A percentile compares a stretch with the other conserved stretches of the same genome.
Conservation (phyloP, 2,888 invertebrate species). For the Perdita meconis region DNA sequence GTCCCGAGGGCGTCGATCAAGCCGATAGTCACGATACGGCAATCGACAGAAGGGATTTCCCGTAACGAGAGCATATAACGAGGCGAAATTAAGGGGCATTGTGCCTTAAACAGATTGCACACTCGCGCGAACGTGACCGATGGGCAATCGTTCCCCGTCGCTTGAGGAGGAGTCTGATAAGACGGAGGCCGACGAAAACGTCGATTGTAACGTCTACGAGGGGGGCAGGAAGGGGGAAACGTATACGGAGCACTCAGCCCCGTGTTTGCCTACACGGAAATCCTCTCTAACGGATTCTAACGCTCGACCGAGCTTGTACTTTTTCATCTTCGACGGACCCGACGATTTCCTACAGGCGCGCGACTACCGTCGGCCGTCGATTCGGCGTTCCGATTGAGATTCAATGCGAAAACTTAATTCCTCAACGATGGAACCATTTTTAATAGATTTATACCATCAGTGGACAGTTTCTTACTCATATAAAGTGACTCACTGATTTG, state of each 20-base stretch:
- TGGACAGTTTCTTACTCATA: too few relatives aligned
- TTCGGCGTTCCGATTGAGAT: background rate
- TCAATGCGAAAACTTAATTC: too few relatives aligned
- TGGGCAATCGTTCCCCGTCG: slow-evolving; percentile 54
- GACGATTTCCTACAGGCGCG: slow-evolving; percentile 51
- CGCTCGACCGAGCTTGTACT: slow-evolving; percentile 78
- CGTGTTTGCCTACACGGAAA: slow-evolving; percentile 84
- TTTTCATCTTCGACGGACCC: slow-evolving; percentile 73
- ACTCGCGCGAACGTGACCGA: slow-evolving; percentile 72
- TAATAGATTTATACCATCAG: too few relatives aligned
- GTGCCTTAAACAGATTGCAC: slow-evolving; percentile 76
- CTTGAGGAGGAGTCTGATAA: slow-evolving; percentile 69
- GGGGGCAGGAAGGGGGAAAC: slow-evolving; percentile 71
- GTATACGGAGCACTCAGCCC: slow-evolving; percentile 77
- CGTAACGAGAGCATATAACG: slow-evolving; percentile 67
- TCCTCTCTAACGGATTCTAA: slow-evolving; percentile 84
- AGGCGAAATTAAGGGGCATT: slow-evolving; percentile 75
- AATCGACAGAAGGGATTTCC: slow-evolving; percentile 50
- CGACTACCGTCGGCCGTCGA: slow-evolving; percentile 1
- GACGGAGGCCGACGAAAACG: slow-evolving; percentile 61
- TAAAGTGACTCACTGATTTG: too few relatives aligned
- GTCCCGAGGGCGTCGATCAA: slow-evolving; percentile 50
- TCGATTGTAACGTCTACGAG: too few relatives aligned
- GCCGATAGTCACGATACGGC: slow-evolving; percentile 47
- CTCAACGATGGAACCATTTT: too few relatives aligned